Evolutionary conservation across 1,140 invertebrate species (phyloP), one percentile per base, ranked within the genome.

Genomic region (Drosophila tristis): DNA sequence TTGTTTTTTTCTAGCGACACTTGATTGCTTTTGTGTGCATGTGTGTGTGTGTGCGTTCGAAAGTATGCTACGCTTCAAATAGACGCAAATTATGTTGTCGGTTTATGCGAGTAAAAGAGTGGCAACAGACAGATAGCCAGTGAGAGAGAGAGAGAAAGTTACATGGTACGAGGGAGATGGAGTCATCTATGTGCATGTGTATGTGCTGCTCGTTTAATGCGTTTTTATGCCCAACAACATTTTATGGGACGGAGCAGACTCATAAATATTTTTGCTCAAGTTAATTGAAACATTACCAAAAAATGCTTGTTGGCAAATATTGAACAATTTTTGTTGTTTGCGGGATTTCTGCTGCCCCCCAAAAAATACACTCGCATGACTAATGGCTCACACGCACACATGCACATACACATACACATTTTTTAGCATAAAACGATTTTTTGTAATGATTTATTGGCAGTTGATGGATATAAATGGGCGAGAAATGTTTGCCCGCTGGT

Each of bases 361-460:
- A 8, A 6, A 70, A 35, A 35, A 35, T 35, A 35, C 31, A 35
- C 9, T 35, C 31, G 4, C 35, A 39, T 39, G 35, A 39, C 35
- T 39, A 39, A 39, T 39, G 11, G 35, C 25, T 9, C 44, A 47
- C 31, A 13, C 29, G n/a, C 23, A 7, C 47, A 16, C 44, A 5
- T 23, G 9, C 15, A 55, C 23, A 39, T 29, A 47, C 35, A 70
- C 50, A 25, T 43, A 49, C 5, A 51, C 56, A 45, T 78, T 79
- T 62, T 61, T 58, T 84, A 47, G 56, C 62, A 67, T 51, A 56
- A 78, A 73, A 59, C 51, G 66, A 73, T 85, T 80, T 64, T 56
- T 67, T 47, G 31, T 71, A 78, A 81, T 80, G 95, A 94, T 98
- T 86, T 86, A 80, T 86, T 67, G 57, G 39, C 71, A 61, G 45